Conservation (phyloP, 1,140 invertebrate species). For the Orchesella cincta region DNA sequence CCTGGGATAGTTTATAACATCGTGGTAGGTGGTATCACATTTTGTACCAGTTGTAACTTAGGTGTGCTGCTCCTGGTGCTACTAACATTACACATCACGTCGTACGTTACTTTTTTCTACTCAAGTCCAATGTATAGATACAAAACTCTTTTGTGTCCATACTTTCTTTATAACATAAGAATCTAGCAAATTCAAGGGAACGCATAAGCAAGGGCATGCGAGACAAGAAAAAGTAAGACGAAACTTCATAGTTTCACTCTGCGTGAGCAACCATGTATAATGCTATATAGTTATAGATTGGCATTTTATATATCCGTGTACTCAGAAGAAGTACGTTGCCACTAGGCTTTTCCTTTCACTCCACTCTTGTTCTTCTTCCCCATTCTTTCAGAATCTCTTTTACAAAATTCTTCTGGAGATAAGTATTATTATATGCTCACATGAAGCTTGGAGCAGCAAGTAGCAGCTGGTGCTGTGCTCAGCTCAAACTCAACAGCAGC, state of each 20-base stretch:
- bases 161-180: no score
- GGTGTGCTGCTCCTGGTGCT: no score
- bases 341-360: conserved; percentile 1
- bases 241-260: not conserved
- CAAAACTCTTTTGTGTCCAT: no score
- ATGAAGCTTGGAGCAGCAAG: not conserved
- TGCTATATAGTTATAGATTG: no score
- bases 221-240: not conserved
- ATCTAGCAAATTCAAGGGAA: no score
- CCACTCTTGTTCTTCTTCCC: not conserved
- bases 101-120: no score
- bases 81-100: no score
- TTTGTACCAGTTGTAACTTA: no score
- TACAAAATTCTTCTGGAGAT: conserved; percentile 7
- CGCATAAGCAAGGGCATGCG: no score
- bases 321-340: not conserved
- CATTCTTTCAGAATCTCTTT: not conserved
- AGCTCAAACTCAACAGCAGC: no score
- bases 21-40: conserved; percentile 16
- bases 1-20: conserved; percentile 19
- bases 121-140: no score
- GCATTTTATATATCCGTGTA: not conserved
- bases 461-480: not conserved
- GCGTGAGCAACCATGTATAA: no score
- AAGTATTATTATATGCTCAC: conserved; percentile 3